Base-by-base conservation (phyloP, 2,797 vertebrate genomes). In the Hephaestus fuliginosus region DNA sequence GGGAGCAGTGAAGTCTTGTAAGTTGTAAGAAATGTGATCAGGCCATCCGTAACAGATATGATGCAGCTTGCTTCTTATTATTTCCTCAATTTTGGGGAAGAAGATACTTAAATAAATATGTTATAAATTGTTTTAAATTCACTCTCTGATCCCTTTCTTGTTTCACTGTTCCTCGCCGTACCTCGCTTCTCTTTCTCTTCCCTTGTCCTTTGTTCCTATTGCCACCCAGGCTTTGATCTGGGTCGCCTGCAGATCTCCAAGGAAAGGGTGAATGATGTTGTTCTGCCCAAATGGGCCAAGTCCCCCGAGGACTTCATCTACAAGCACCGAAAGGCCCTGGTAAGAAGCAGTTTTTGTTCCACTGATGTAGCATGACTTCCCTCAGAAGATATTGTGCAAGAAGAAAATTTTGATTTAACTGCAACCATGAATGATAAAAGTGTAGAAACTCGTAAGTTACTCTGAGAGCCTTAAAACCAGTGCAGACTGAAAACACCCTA, bases 251-350 rank as follows among this genome's bases (percentile, higher is more conserved):
- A 99, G 87, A 96, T 97, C 88, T 98, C 97, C 14, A 99, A 97
- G 93, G 98, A 99, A 66, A 70, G 94, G 49, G 97, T 99, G 13
- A 96, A 96, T 85, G 94, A 98, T 70, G 97, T 99, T 49, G 56
- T 98, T 90, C 96, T 99, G 33, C 98, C 98, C 0, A 98, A 93
- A 90, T 99, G 98, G 98, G 97, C 98, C 74, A 97, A 96, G 76
- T 97, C 97, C 55, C 96, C 98, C 0, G 98, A 99, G 92, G 98
- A 99, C 89, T 99, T 99, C 85, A 99, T 99, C 91, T 96, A 95
- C 93, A 99, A 99, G 91, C 98, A 99, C 88, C 96, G 98, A 80
- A 98, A 97, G 91, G 98, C 98, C 74, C 94, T 99, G 96, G 98
- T 99, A 95, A 97, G 97, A 63, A 36, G 9, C 44, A 8, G 9